These are phyloP conservation scores for Cerceris rybyensis DNA, from an alignment of 2,888 invertebrate species.

Conservation along the genomic window DNA sequence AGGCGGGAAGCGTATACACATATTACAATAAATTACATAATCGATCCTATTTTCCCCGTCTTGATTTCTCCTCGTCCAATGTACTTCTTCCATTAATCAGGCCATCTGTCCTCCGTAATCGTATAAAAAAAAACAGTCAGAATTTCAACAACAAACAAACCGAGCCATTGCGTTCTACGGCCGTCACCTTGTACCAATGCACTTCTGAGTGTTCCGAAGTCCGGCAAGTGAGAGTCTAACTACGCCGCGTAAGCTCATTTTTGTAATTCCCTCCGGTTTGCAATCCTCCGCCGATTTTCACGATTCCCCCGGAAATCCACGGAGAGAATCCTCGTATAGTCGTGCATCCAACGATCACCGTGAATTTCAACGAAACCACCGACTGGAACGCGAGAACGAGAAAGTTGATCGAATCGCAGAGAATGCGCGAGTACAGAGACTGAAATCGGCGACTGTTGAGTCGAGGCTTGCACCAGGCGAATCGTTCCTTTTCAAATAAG, in stretches of 20 bases:
- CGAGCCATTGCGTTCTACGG: background rate
- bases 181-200: slow-evolving; percentile 67
- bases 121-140: background rate
- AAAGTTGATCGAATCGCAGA: background rate
- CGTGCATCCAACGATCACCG: background rate
- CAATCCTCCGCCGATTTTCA: background rate
- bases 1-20: no score
- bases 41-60: no score
- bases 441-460: slow-evolving; percentile 23
- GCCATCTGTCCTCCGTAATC: background rate
- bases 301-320: background rate
- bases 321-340: background rate
- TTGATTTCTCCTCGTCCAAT: no score
- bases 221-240: slow-evolving; percentile 59
- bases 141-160: background rate
- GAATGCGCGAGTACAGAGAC: background rate
- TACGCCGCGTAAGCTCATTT: slow-evolving; percentile 10
- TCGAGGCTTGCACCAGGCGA: slow-evolving; percentile 6
- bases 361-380: background rate
- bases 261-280: background rate
- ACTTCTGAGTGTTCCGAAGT: slow-evolving; percentile 71
- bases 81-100: no score
- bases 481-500: slow-evolving; percentile 35
- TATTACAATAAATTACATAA: no score
- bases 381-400: background rate